Conservation (phyloP, 2,888 invertebrate genomes). For the Rhodophaea formosa region DNA sequence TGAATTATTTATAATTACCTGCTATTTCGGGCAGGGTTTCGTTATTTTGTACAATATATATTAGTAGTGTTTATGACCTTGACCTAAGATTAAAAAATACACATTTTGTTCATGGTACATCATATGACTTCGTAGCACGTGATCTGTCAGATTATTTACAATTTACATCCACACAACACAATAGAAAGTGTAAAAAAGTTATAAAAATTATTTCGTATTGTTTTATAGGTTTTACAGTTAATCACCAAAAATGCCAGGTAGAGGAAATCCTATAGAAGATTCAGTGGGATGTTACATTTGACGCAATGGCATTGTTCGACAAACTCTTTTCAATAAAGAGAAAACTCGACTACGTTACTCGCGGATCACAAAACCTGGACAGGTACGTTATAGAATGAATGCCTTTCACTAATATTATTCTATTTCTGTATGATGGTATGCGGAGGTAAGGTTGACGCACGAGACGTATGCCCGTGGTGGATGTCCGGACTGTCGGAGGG, state of each 20-base stretch:
- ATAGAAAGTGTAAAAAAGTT: constrained; percentile 15
- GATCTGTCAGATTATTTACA: constrained; percentile 70
- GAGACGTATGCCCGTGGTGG: constrained; percentile 37
- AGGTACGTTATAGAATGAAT: constrained; percentile 72
- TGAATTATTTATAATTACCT: too few species aligned
- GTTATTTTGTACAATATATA: not conserved
- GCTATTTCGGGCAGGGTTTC: too few species aligned
- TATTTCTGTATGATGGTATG: constrained; percentile 57
- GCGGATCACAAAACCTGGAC: constrained; percentile 67
- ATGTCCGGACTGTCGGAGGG: constrained; percentile 34
- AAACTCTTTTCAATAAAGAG: constrained; percentile 86
- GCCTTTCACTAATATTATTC: constrained; percentile 60
- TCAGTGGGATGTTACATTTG: constrained; percentile 56
- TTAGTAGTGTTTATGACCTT: constrained; percentile 35
- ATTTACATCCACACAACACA: constrained; percentile 26
- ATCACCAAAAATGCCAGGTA: constrained; percentile 41
- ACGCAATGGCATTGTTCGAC: constrained; percentile 87
- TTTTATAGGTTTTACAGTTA: not conserved
- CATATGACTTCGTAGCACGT: constrained; percentile 77
- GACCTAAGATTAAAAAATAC: constrained; percentile 40
- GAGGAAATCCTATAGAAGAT: constrained; percentile 40
- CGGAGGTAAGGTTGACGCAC: constrained; percentile 54
- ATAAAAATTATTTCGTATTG: constrained; percentile 11
- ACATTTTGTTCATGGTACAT: constrained; percentile 62
- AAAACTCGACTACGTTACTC: constrained; percentile 68